Base-by-base conservation (phyloP, 2,797 vertebrate species). In the Periparus ater region DNA sequence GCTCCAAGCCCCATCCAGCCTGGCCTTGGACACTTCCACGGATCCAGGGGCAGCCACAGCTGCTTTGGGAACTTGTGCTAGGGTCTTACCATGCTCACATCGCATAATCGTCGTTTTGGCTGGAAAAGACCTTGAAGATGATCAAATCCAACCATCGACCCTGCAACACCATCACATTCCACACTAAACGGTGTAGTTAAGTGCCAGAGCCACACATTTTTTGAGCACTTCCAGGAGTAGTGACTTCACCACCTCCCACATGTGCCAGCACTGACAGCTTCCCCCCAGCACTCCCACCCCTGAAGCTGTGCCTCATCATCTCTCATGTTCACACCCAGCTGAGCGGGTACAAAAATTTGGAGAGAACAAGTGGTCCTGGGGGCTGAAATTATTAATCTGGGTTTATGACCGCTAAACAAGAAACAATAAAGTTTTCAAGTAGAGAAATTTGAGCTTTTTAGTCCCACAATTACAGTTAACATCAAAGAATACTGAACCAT, bases 1-100 rank as follows among this genome's bases (percentile, higher is more conserved):
- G 29, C 7, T 51, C 45, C 36, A 54, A 55, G 14, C 4, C 27
- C 7, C 0, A 0, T 57, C 36, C 51, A 34, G 7, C 45, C 72
- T 63, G 65, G 57, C 29, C 20, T 34, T 14, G 45, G 65, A 6
- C 72, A 65, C 21, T 71, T 2, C 17, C 51, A 83, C 57, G 27
- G 63, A 76, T 45, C 17, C 47, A 29, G 62, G 30, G 18, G 32
- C 55, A 70, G 36, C 23, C 63, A 19, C 38, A 26, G 65, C 25
- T 83, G 0, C 65, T 40, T 44, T 63, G 20, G 71, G 36, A 25
- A 17, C 26, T 36, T 42, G 13, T 62, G 42, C 70, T 55, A 36
- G 22, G 26, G 5, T 32, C 62, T n/a, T 6, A 7, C 10, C 29
- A 45, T 1, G 0, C 7, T 71, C 72, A 14, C 38, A 89, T 14